Base-by-base conservation (phyloP, 2,113 vertebrate genomes). In the Gila orcuttii region DNA sequence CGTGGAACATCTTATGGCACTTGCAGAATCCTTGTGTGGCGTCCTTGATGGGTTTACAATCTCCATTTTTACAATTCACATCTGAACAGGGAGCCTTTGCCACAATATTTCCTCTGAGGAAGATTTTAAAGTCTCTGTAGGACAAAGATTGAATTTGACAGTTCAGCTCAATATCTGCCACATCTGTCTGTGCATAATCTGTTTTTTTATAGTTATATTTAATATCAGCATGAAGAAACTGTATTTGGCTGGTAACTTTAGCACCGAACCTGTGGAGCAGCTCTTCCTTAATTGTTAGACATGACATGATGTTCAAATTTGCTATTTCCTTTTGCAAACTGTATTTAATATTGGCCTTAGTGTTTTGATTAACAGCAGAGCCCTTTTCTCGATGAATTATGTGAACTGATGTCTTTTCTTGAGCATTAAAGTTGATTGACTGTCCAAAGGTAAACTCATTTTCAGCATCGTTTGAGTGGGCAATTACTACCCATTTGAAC, bases 1-100 rank as follows among this genome's bases (percentile, higher is more conserved):
- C 47, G 13, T 3, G 47, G 47, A 50, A 75, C 52, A 60, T 84
- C 6, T 42, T 74, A 50, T 79, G 3, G 19, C 73, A 78, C 55
- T 62, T 39, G 2, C 62, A 79, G 23, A 85, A 31, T 3, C 31
- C 45, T 39, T 66, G 42, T 69, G 31, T 68, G 21, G 84, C 79
- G 62, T 85, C 75, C 62, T 57, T 28, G 5, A 85, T 47, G 45
- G 28, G 45, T 55, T 52, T 69, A 52, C 84, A 85, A 45, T 66
- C 28, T 69, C 84, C 84, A n/a, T 85, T 7, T 0, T 17, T 47
- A 57, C 84, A 85, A 0, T 21, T 57, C 5, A 39, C 5, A 0
- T 73, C 59, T 17, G 71, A 62, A 17, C 71, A 84, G 1, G 73
- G 12, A 75, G 73, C 0, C 1, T 28, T 25, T 28, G 6, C 36